phyloP scores from a whole-genome alignment of 2,113 vertebrate species.

The Odobenus rosmarus region DNA sequence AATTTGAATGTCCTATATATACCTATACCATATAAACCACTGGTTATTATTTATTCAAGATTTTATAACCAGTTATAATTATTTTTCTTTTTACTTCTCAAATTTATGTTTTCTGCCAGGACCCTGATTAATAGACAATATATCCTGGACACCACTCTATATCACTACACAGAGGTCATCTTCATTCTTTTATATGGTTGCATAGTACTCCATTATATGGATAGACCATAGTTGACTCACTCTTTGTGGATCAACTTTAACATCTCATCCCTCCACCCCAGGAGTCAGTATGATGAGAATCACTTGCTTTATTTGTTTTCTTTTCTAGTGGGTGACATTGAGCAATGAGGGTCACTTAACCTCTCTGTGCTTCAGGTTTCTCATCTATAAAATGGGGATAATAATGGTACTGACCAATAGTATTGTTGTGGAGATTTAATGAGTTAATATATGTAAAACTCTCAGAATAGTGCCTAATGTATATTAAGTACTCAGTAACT shows the following conservation, averaged over 20 bases:
- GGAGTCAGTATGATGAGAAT: background rate
- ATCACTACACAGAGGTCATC: background rate
- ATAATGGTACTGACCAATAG: background rate
- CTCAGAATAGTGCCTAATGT: background rate
- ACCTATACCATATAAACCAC: background rate
- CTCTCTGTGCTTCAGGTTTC: background rate
- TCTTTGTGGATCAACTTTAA: background rate
- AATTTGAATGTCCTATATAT: background rate
- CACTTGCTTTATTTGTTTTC: background rate
- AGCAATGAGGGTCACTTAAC: background rate
- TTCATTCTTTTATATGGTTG: background rate
- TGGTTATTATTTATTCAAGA: background rate
- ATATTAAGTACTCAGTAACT: background rate
- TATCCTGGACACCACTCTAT: background rate
- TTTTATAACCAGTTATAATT: background rate
- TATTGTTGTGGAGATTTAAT: background rate
- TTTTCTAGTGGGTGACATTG: background rate
- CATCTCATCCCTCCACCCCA: background rate
- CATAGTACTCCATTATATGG: background rate
- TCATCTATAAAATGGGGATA: background rate
- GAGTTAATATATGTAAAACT: background rate
- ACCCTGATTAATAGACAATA: background rate
- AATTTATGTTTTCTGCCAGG: background rate
- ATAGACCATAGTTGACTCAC: background rate
- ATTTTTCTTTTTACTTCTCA: background rate